Base-by-base conservation (phyloP, 1,140 invertebrate genomes). In the Macrotrachela quadricornifera region DNA sequence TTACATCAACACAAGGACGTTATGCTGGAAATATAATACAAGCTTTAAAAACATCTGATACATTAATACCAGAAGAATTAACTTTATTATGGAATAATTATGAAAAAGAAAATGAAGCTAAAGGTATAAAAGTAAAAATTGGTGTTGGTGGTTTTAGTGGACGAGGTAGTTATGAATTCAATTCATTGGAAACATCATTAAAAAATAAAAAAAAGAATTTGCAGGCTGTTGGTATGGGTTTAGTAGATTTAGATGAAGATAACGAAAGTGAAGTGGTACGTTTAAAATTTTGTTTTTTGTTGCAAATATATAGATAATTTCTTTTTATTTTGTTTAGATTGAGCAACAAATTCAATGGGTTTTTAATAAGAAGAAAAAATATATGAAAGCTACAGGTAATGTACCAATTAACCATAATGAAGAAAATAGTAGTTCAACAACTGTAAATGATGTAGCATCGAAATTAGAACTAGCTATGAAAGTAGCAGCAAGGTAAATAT, bases 81-180 rank as follows among this genome's bases (percentile, higher is more conserved):
- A 69, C 78, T 6, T 74, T 75, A n/a, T 64, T 92, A 3, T 94
- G 83, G 83, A 83, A 86, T 39, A 75, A 75, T 0, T 96, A 91
- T 65, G 88, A 85, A 68, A 73, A 79, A 0, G 78, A 80, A 56
- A 83, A 84, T 64, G 83, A 86, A 64, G 78, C 82, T 1, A 83
- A 79, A 64, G 80, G 80, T 2, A 95, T 92, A 64, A 86, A 83
- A 61, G 83, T 97, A 6, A 86, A 90, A 60, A 80, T 79, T 0
- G 83, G 84, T 0, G n/a, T n/a, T n/a, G 70, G 71, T 57, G 84
- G 85, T 50, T 96, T 95, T 63, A 85, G 85, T 63, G 90, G 91
- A 1, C 92, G 94, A 75, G 90, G n/a, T n/a, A n/a, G 90, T 14
- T 99, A 92, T 68, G 96, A 97, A 67, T 99, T 97, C 68, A 92